phyloP scores from a whole-genome alignment of 2,888 invertebrate species.

The Micropterix aruncella region DNA sequence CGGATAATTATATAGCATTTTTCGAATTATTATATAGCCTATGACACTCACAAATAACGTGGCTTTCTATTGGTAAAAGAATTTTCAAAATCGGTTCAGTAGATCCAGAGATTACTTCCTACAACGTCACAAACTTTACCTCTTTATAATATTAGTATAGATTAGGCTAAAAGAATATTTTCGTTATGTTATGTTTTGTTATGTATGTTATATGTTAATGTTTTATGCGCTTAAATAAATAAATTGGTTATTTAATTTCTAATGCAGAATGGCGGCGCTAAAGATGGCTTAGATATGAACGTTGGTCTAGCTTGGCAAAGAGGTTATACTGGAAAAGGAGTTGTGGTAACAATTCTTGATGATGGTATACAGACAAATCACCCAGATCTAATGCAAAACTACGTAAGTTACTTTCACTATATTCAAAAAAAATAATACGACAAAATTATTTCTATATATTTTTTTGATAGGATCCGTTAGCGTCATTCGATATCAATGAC shows the following conservation, averaged over 20 bases:
- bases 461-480: constrained; percentile 67
- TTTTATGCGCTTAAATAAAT: constrained; percentile 7
- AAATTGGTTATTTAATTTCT: constrained; percentile 15
- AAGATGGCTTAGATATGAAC: constrained; percentile 94
- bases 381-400: constrained; percentile 84
- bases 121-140: constrained; percentile 4
- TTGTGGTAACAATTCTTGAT: constrained; percentile 92
- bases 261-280: constrained; percentile 78
- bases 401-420: constrained; percentile 45
- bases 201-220: constrained; percentile 7
- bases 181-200: constrained; percentile 2
- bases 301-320: constrained; percentile 88
- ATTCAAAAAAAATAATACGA: not conserved
- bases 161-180: constrained; percentile 2
- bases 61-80: too few species aligned
- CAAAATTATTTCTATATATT: constrained; percentile 7
- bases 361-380: constrained; percentile 95
- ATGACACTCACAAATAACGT: too few species aligned
- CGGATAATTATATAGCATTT: too few species aligned
- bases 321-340: constrained; percentile 91
- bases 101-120: too few species aligned
- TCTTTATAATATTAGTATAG: too few species aligned
- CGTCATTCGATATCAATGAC: constrained; percentile 95
- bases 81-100: too few species aligned
- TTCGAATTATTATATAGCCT: too few species aligned